Evolutionary conservation across 2,888 invertebrate species (phyloP).

Genomic region (Lamproptera curius): DNA sequence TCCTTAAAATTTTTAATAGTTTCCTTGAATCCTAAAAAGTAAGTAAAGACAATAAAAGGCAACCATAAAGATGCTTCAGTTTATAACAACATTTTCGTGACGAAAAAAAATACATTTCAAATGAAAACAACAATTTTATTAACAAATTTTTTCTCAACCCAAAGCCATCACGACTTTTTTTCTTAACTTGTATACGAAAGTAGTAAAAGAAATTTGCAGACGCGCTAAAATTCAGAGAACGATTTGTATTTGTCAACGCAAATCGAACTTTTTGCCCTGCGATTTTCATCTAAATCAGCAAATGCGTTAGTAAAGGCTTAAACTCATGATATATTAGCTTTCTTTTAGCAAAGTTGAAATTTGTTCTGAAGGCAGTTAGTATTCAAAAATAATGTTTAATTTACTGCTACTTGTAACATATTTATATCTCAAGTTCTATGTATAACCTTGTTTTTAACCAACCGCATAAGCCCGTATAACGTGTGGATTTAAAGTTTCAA

Average conservation of each 20-base stretch:
- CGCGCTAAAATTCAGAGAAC: slow-evolving; percentile 30
- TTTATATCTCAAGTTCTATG: neutral
- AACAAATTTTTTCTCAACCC: neutral
- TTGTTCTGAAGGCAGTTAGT: neutral
- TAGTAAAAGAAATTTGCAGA: slow-evolving; percentile 26
- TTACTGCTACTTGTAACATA: neutral
- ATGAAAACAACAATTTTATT: no score
- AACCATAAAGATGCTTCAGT: no score
- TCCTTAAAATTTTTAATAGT: no score
- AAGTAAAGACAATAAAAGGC: no score
- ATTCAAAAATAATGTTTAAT: neutral
- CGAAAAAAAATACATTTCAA: no score
- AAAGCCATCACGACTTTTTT: neutral
- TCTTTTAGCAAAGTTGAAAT: neutral
- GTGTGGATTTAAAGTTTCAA: no score
- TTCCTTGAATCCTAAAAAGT: no score
- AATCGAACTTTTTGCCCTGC: slow-evolving; percentile 13
- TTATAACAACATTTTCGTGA: no score
- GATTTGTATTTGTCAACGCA: slow-evolving; percentile 26
- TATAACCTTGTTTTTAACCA: no score
- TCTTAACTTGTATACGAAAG: slow-evolving; percentile 21
- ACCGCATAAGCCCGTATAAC: no score
- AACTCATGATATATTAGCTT: neutral
- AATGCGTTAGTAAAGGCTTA: neutral
- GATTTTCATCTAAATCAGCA: slow-evolving; percentile 7